Evolutionary conservation across 2,888 invertebrate genomes (phyloP).

Genomic region (Harpalus rufipes): DNA sequence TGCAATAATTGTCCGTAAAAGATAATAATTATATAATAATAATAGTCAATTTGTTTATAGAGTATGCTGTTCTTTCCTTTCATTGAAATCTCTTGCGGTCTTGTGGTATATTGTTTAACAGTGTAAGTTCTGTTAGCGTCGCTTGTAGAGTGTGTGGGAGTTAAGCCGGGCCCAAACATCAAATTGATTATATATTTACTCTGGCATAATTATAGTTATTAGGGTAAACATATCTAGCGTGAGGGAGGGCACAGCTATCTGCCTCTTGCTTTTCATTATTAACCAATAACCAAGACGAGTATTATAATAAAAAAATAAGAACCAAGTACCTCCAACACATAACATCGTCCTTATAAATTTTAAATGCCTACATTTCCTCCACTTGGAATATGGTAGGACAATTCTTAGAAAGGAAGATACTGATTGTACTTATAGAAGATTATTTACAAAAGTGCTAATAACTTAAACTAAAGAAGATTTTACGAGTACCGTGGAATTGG

Average conservation of each 20-base stretch:
- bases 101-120: conserved; percentile 42
- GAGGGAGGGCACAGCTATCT: conserved; percentile 74
- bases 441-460: too few species aligned
- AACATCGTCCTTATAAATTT: not conserved
- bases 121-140: conserved; percentile 29
- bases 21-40: too few species aligned
- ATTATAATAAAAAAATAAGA: conserved; percentile 19
- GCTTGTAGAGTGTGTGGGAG: conserved; percentile 73
- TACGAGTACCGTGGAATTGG: too few species aligned
- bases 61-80: too few species aligned
- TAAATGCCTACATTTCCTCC: too few species aligned
- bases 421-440: too few species aligned
- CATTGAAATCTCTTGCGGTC: too few species aligned
- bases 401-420: too few species aligned
- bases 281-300: conserved; percentile 57
- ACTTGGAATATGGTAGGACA: too few species aligned
- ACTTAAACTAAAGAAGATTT: too few species aligned
- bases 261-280: conserved; percentile 63
- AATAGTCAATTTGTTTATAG: too few species aligned
- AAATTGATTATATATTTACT: conserved; percentile 78
- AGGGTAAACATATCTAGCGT: conserved; percentile 77
- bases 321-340: conserved; percentile 4
- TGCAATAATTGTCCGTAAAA: too few species aligned
- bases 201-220: conserved; percentile 78
- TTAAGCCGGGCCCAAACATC: conserved; percentile 75